Evolutionary conservation across 2,888 invertebrate species (phyloP), one percentile per base, ranked within the genome.

Genomic region (Branchipolynoe longqiensis): DNA sequence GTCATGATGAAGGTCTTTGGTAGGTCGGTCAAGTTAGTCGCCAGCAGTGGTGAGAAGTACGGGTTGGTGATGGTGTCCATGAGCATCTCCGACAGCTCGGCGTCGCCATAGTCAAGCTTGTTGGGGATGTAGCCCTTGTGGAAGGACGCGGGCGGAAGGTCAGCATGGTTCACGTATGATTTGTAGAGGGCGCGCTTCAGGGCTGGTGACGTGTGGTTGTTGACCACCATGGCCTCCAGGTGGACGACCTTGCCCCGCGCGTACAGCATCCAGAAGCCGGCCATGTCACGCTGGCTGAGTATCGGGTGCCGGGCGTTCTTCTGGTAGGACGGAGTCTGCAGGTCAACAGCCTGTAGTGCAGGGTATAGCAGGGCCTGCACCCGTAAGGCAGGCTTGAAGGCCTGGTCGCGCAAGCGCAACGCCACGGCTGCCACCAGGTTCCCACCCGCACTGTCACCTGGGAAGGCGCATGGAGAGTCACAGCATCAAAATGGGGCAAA

Each of bases 11-110:
- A 88, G 0, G 91, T 88, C 40, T 87, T 85, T 8, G 92, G 92
- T 33, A 91, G 84, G 12, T 86, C 89, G 0, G 59, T 84, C n/a
- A 91, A 84, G 54, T 88, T 85, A 18, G 40, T 89, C 38, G 88
- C 87, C 90, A 91, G 89, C 69, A 92, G 83, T 6, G 92, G 92
- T 25, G 90, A 89, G 54, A 91, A 90, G 78, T 91, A 91, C 0
- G 91, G 91, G 84, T 92, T 89, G 14, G 36, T 56, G 1, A 84
- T 8, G 22, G 8, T 54, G 14, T 73, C 56, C 36, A 56, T n/a
- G 18, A 84, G 18, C 18, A 22, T 12, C 22, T 54, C 33, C 78
- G 58, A 84, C 25, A 74, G 6, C 12, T 2, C 4, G 22, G 36
- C 74, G 54, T 78, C 41, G 0, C 83, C 83, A 1, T 22, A 1